Conservation (phyloP, 2,797 vertebrate genomes). For the Acanthis flammea region DNA sequence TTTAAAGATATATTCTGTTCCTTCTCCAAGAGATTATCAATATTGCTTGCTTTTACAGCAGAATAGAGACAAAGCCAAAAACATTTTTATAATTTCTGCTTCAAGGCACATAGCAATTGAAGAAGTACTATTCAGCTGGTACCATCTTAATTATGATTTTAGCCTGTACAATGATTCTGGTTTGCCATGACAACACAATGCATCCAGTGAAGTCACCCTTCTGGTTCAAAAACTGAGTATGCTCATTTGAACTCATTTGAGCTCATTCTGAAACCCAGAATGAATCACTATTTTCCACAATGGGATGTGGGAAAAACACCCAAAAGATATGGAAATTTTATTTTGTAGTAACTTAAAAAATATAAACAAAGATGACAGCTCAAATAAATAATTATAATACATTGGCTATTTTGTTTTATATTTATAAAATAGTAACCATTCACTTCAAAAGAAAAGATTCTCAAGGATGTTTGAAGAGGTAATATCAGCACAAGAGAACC, state of each 20-base stretch:
- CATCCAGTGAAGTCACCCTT: neutral
- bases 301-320: neutral
- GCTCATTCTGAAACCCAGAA: neutral
- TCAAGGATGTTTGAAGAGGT: neutral
- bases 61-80: neutral
- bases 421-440: neutral
- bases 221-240: neutral
- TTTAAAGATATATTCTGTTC: neutral
- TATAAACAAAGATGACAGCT: neutral
- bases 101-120: neutral
- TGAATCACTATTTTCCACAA: neutral
- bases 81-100: neutral
- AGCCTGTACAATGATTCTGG: neutral
- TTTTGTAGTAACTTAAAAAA: neutral
- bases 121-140: neutral
- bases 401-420: neutral
- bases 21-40: neutral
- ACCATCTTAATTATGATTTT: neutral
- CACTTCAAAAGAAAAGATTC: neutral
- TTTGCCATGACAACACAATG: neutral
- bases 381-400: neutral
- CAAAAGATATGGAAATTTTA: neutral
- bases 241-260: neutral
- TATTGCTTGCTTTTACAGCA: neutral
- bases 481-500: neutral